Base-by-base conservation (phyloP, 37 sponge, comb jelly and placozoan genomes). In the Mnemiopsis leidyi region DNA sequence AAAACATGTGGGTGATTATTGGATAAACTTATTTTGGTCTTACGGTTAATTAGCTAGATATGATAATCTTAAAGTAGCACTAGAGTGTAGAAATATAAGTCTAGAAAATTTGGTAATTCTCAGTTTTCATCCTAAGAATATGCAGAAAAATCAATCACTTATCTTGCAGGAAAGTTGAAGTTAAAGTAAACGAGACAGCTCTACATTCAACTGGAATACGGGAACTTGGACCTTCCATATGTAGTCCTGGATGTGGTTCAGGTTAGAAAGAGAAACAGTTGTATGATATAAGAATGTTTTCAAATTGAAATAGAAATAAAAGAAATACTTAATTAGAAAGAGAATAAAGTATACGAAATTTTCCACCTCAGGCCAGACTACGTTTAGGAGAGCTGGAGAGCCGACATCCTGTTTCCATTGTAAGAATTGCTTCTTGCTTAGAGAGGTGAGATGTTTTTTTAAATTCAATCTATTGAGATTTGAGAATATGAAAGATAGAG, bases 371-470 rank as follows among this genome's bases (percentile, higher is more conserved):
- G 61, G 90, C 1, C 48, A 40, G 90, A 85, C n/a, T 9, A 39
- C 26, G 13, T 85, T 85, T 61, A 38, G 61, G 25, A 28, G 40
- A n/a, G 40, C 36, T 2, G 90, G 90, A 29, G 90, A 85, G 25
- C 90, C 90, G 18, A n/a, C 0, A 36, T 40, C 39, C 61, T 85
- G 90, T 21, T 85, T 40, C 23, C 90, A 85, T 25, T 85, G 90
- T 28, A 85, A 85, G 21, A 39, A 85, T 2, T 85, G 90, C 48
- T 36, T 36, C 35, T 32, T 34, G 5, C 24, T 40, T 23, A 35
- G 90, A 39, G 29, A 85, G 90, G 90, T 85, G 23, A 79, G 82
- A 79, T n/a, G n/a, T n/a, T n/a, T n/a, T n/a, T n/a, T n/a, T n/a
- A n/a, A n/a, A n/a, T n/a, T n/a, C n/a, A n/a, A n/a, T n/a, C n/a